Base-by-base conservation (phyloP, 2,888 invertebrate species). In the Acanthosoma haemorrhoidale region DNA sequence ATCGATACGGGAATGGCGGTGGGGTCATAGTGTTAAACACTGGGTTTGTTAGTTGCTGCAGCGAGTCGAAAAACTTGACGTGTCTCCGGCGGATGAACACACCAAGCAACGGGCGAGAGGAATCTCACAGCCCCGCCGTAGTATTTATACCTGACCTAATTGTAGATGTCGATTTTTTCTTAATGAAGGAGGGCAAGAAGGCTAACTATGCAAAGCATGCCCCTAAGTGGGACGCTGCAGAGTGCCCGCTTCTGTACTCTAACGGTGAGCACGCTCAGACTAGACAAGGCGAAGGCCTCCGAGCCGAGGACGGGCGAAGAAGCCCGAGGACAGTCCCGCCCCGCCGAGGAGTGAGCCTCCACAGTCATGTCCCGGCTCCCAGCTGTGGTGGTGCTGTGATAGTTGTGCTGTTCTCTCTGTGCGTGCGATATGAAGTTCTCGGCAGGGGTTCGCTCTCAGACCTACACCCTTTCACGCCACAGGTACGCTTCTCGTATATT, bases 401-500 rank as follows among this genome's bases (percentile, higher is more conserved):
- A 18, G 5, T 60, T 29, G 60, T 60, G 38, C 34, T 60, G 34
- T 32, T 16, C 34, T 18, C 59, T 36, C n/a, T 3, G 51, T 70
- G 64, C 41, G 57, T 32, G 18, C 36, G 58, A 16, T 41, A 76
- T 76, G 75, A 76, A 76, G 70, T 76, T 76, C 73, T 74, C 75
- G 21, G 72, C 75, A n/a, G 71, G 74, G 21, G 73, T 74, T 25
- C 71, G 75, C 5, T 70, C 70, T 9, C 66, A 66, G 60, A 70
- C 66, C 59, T 70, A 70, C 66, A 39, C 70, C 15, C 16, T 70
- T 16, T 70, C 70, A 11, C 66, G 70, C 29, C 67, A 70, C 25
- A 67, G 59, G 70, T 70, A 41, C 60, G 70, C 34, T 16, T 15
- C 15, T n/a, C n/a, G n/a, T n/a, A 18, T 66, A 15, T 51, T 13